Percentiles rank a stretch among this genome's conserved stretches.
phyloP scores from a whole-genome alignment of 2,797 vertebrate species.

The Xenops minutus region DNA sequence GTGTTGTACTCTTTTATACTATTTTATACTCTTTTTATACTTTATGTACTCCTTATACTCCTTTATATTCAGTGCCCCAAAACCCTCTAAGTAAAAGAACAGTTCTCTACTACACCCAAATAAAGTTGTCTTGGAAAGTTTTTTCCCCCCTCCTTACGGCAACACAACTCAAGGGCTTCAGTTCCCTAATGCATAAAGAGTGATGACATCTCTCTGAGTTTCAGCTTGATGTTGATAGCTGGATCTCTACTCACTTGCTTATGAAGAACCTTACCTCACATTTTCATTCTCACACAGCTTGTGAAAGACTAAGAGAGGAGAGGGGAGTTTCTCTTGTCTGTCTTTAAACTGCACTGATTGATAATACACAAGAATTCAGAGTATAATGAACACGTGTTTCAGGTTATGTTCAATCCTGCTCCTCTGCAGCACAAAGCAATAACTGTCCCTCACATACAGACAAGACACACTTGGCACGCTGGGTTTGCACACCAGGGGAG shows the following conservation, averaged over 20 bases:
- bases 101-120: too few species aligned
- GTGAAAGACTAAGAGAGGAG: not conserved
- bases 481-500: not conserved
- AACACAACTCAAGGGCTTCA: not conserved
- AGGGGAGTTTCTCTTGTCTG: not conserved
- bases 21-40: too few species aligned
- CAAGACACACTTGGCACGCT: not conserved
- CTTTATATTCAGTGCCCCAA: too few species aligned
- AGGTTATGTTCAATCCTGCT: not conserved
- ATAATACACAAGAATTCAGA: not conserved
- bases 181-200: not conserved
- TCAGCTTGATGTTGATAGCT: not conserved
- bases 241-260: not conserved
- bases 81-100: too few species aligned
- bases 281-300: not conserved
- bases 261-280: not conserved
- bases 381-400: not conserved
- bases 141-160: too few species aligned
- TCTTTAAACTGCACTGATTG: not conserved
- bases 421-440: not conserved
- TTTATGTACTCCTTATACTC: too few species aligned
- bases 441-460: not conserved
- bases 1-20: too few species aligned
- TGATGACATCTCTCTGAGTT: not conserved
- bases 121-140: too few species aligned